Evolutionary conservation across 2,113 vertebrate genomes (phyloP).

Genomic region (Polypterus bichir): DNA sequence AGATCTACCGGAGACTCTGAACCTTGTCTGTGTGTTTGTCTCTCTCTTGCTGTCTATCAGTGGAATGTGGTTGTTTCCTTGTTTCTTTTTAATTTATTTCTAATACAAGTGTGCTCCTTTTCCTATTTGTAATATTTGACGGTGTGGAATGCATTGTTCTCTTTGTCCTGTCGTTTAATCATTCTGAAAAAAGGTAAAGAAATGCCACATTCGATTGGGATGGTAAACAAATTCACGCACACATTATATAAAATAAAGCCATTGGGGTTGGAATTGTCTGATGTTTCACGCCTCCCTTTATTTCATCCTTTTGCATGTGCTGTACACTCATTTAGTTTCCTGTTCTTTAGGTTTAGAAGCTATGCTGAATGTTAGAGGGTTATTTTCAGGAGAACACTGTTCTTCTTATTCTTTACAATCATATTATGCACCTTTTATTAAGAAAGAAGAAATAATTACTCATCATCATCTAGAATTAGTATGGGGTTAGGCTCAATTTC

Average conservation of each 20-base stretch:
- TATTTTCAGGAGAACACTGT: no score
- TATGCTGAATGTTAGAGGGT: no score
- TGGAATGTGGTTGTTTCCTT: constrained; percentile 17
- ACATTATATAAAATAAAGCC: constrained; percentile 61
- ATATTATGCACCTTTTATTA: no score
- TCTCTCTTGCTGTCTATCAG: constrained; percentile 26
- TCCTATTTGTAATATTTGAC: constrained; percentile 61
- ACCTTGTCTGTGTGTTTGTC: constrained; percentile 27
- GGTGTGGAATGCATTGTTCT: constrained; percentile 62
- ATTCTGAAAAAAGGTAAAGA: constrained; percentile 53
- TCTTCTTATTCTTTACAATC: no score
- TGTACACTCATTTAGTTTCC: no score
- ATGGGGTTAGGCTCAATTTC: no score
- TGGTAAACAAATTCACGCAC: constrained; percentile 47
- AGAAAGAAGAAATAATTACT: no score
- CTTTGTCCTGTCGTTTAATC: constrained; percentile 55
- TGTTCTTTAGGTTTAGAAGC: no score
- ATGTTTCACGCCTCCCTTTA: no score
- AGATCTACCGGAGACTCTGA: constrained; percentile 35
- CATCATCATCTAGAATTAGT: no score
- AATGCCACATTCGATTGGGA: constrained; percentile 51
- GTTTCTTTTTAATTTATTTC: constrained; percentile 29
- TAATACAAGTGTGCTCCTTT: constrained; percentile 35
- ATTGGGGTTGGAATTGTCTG: constrained; percentile 53
- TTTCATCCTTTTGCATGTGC: no score